Base-by-base conservation (phyloP, 2,797 vertebrate genomes). In the Chaetophractus vellerosus region DNA sequence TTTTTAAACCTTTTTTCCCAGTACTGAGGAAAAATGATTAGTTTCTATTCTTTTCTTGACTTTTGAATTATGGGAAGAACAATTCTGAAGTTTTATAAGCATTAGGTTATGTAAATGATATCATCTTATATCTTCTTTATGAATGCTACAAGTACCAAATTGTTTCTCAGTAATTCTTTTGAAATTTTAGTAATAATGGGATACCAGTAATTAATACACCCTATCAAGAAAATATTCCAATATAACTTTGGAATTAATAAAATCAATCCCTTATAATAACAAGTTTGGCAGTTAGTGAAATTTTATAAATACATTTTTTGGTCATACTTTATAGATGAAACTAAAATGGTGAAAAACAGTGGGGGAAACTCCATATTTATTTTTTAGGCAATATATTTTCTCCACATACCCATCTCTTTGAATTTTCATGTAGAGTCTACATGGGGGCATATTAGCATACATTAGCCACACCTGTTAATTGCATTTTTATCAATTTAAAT, bases 21-120 rank as follows among this genome's bases (percentile, higher is more conserved):
- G 23, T 90, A 76, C 59, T 95, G 74, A 92, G 26, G 74, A 90
- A 95, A 96, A 93, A 87, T 61, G 18, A 95, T 82, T 90, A 61
- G 28, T 63, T 92, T 95, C 24, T 90, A 66, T 90, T 38, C 83
- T 41, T 83, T 96, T 90, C 24, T 28, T 90, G 76, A 74, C 71
- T 80, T 64, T n/a, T 84, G 79, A 95, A 87, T 91, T 68, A 79
- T 16, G 59, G 33, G 36, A 9, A 93, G 78, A 94, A 78, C 6
- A 71, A 64, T 38, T 11, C 8, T 80, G 55, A 93, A 33, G 23
- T 90, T 92, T 94, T 83, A 80, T 68, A 52, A 75, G 55, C 55
- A 88, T 61, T 72, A 81, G n/a, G 16, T 94, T 92, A 89, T 80
- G 1, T 81, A 78, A 71, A 64, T 93, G 57, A 88, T 87, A 21